phyloP scores from a whole-genome alignment of 2,797 vertebrate genomes.

The Bucorvus abyssinicus region DNA sequence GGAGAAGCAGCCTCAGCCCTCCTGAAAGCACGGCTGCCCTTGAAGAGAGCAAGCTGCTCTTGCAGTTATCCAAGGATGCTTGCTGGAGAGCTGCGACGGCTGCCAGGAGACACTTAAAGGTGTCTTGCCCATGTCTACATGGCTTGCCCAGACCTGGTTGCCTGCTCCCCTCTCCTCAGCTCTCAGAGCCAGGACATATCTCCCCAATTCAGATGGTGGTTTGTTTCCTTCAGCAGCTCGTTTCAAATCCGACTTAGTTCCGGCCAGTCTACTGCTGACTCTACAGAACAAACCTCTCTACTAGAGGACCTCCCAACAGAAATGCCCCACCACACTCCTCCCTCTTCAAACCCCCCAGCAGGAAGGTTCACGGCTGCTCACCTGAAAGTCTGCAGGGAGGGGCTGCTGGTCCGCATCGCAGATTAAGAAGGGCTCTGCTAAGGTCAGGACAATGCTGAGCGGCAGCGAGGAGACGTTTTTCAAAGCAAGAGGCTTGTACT shows the following conservation, averaged over 20 bases:
- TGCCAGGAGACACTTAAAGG: neutral
- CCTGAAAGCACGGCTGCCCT: neutral
- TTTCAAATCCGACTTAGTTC: neutral
- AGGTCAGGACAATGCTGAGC: conserved; percentile 73
- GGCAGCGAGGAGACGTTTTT: conserved; percentile 82
- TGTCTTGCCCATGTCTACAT: neutral
- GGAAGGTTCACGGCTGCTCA: neutral
- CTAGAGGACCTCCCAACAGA: neutral
- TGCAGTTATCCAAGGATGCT: neutral
- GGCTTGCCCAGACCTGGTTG: neutral
- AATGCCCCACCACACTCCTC: neutral
- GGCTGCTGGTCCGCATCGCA: conserved; percentile 54
- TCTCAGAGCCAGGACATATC: neutral
- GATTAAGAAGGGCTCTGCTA: conserved; percentile 80
- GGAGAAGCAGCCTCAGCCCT: neutral
- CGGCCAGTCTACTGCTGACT: neutral
- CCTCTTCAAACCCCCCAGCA: neutral
- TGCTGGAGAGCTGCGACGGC: neutral
- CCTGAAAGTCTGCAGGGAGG: conserved; percentile 16
- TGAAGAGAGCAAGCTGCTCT: neutral
- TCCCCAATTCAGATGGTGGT: neutral
- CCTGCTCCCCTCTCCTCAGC: neutral
- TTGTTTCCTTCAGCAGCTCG: neutral
- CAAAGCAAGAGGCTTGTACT: conserved; percentile 79
- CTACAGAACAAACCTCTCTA: neutral